Evolutionary conservation across 2,113 vertebrate genomes (phyloP).

Genomic region (Lates calcarifer): DNA sequence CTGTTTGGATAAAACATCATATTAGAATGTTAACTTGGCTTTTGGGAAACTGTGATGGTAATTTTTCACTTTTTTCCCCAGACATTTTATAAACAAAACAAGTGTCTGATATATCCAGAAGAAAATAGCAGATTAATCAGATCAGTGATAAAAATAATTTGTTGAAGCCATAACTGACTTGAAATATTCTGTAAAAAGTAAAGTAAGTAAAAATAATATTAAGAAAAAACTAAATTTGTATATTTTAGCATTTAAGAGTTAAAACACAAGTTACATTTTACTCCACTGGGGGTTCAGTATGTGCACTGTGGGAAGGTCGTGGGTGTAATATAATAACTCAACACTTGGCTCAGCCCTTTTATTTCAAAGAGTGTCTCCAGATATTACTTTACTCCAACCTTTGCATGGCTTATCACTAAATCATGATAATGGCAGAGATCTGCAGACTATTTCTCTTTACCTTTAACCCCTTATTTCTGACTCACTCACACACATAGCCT

Average conservation of each 20-base stretch:
- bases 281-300: background rate
- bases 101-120: background rate
- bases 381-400: slow-evolving; percentile 42
- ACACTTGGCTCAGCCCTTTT: background rate
- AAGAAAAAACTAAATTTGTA: too few species aligned
- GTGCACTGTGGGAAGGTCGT: background rate
- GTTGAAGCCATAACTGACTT: too few species aligned
- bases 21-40: background rate
- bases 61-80: too few species aligned
- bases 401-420: slow-evolving; percentile 55
- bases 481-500: slow-evolving; percentile 8
- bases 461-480: slow-evolving; percentile 50
- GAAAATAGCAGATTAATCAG: background rate
- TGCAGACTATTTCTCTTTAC: slow-evolving; percentile 41
- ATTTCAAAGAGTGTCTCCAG: background rate
- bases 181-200: too few species aligned
- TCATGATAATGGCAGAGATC: slow-evolving; percentile 45
- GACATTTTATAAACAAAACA: too few species aligned
- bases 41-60: background rate
- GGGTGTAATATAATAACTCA: slow-evolving; percentile 15
- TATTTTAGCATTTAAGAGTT: too few species aligned
- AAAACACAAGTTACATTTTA: too few species aligned
- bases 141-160: too few species aligned
- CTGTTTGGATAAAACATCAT: background rate
- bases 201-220: too few species aligned